phyloP scores from a whole-genome alignment of 2,113 vertebrate species.

The Pelvicachromis taeniatus region DNA sequence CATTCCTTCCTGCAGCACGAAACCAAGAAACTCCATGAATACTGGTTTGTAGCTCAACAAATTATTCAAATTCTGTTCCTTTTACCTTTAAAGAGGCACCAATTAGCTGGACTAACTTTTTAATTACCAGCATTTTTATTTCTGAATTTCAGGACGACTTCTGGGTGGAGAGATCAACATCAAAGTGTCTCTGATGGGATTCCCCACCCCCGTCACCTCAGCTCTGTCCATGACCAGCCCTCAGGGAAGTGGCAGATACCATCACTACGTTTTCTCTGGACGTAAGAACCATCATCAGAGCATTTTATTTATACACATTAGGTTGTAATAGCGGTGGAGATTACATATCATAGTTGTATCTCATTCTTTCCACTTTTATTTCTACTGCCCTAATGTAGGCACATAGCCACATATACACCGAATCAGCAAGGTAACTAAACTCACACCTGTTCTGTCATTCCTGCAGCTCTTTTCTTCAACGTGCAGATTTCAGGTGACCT shows the following conservation, averaged over 20 bases:
- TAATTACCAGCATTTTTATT: background rate
- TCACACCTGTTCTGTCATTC: background rate
- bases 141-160: slow-evolving; percentile 46
- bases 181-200: slow-evolving; percentile 76
- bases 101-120: background rate
- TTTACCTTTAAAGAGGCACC: background rate
- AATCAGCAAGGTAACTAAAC: background rate
- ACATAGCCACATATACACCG: background rate
- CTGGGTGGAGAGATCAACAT: slow-evolving; percentile 78
- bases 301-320: background rate
- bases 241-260: slow-evolving; percentile 68
- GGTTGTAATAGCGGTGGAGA: background rate
- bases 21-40: background rate
- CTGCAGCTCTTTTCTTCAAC: slow-evolving; percentile 81
- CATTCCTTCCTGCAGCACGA: slow-evolving; percentile 64
- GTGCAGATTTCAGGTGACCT: slow-evolving; percentile 76
- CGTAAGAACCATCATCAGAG: slow-evolving; percentile 69
- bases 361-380: too few relatives aligned
- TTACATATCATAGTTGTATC: background rate
- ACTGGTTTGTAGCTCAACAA: background rate
- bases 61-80: background rate
- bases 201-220: slow-evolving; percentile 79
- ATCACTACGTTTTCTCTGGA: slow-evolving; percentile 84
- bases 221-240: slow-evolving; percentile 77
- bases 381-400: background rate